Conservation (phyloP, 1,140 invertebrate genomes). For the Tachypleus tridentatus region DNA sequence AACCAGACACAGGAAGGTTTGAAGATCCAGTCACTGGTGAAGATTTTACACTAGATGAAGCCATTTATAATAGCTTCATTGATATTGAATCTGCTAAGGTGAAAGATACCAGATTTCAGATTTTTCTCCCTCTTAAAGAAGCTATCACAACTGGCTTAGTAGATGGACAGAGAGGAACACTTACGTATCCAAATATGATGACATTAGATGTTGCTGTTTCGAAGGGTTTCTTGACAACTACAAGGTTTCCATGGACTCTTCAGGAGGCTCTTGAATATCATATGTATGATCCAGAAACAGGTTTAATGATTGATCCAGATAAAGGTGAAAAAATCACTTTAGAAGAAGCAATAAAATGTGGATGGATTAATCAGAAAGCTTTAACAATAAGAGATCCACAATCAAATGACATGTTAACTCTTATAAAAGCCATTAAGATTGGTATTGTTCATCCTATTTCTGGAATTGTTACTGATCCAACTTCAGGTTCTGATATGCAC, state of each 20-base stretch:
- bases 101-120: constrained; percentile 33
- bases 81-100: constrained; percentile 61
- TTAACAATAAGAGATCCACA: constrained; percentile 67
- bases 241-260: constrained; percentile 37
- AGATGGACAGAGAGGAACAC: constrained; percentile 51
- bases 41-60: constrained; percentile 64
- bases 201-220: constrained; percentile 48
- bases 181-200: constrained; percentile 51
- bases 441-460: constrained; percentile 67
- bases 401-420: constrained; percentile 58
- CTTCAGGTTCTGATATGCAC: constrained; percentile 55
- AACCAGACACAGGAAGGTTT: constrained; percentile 56
- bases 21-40: constrained; percentile 56
- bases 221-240: background rate
- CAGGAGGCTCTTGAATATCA: constrained; percentile 74
- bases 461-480: constrained; percentile 61
- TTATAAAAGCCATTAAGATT: constrained; percentile 65
- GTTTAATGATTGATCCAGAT: constrained; percentile 59
- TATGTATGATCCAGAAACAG: constrained; percentile 61
- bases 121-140: constrained; percentile 48
- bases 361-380: constrained; percentile 60
- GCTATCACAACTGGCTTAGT: constrained; percentile 56
- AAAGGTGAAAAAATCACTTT: constrained; percentile 55
- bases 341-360: constrained; percentile 59
- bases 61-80: constrained; percentile 38